Evolutionary conservation across 2,888 invertebrate species (phyloP), one percentile per base, ranked within the genome.

Genomic region (Drosophila macrospina): DNA sequence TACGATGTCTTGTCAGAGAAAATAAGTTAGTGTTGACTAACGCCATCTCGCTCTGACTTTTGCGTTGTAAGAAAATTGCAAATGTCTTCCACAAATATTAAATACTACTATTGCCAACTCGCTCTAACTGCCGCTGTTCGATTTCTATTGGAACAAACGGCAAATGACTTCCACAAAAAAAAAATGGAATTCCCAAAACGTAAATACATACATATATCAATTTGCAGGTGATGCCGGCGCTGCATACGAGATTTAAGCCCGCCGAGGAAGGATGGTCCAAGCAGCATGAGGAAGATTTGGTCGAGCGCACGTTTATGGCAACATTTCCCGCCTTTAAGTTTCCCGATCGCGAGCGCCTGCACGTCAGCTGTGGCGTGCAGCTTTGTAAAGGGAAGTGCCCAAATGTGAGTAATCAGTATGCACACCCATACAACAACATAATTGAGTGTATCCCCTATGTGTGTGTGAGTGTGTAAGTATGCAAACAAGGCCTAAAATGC

Each of bases 271-370:
- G 92, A 28, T 92, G 92, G 92, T 92, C 92, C 28, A 92, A 92
- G 62, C 89, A 89, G 52, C 85, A 89, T 28, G 91, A 91, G 64
- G 91, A 92, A 76, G 92, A 92, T 86, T 75, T 92, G 48, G 89
- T 92, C 45, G 92, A 92, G 76, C 91, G 91, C 63, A 88, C 89
- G 54, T 92, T 91, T 72, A 87, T 90, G 5, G 93, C 96, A 0
- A 95, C 94, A 15, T 97, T 97, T 92, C 94, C 95, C 0, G 97
- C 96, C 4, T 97, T 97, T 87, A 96, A 96, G 88, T 97, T 97
- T 91, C 96, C 96, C 4, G 96, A 96, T 86, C 93, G 96, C 72
- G 95, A 96, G 68, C 94, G 95, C 69, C 92, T 97, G 39, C 96
- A 96, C 91, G 92, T 96, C 45, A 95, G 95, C n/a, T 97, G 97